These are phyloP conservation scores for Drosophila siamana DNA, from an alignment of 2,888 invertebrate species.

Conservation along the genomic window DNA sequence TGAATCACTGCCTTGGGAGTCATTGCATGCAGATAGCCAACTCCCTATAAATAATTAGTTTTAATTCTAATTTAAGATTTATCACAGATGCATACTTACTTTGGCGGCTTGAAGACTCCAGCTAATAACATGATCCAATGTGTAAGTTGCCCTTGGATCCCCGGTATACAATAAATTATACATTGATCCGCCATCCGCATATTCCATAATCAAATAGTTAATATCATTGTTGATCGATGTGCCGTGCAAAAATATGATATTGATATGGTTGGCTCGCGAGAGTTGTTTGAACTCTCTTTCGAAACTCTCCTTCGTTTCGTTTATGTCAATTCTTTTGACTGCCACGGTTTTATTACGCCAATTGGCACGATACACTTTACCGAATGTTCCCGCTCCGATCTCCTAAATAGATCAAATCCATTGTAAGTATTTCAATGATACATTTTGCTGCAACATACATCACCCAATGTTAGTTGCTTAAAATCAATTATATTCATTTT, in stretches of 20 bases:
- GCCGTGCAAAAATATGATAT: slow-evolving; percentile 54
- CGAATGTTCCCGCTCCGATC: slow-evolving; percentile 20
- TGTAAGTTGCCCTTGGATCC: slow-evolving; percentile 14
- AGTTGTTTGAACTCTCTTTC: slow-evolving; percentile 31
- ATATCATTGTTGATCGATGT: not conserved
- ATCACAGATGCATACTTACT: slow-evolving; percentile 20
- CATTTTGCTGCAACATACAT: slow-evolving; percentile 11
- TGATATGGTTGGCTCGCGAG: slow-evolving; percentile 37
- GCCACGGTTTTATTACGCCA: slow-evolving; percentile 31
- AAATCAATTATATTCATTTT: slow-evolving; percentile 33
- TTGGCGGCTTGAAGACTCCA: slow-evolving; percentile 51
- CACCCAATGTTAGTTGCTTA: slow-evolving; percentile 3
- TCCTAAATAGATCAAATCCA: slow-evolving; percentile 4
- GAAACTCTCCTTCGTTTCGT: not conserved
- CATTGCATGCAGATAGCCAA: slow-evolving; percentile 47
- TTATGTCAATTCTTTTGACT: slow-evolving; percentile 22
- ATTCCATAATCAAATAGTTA: slow-evolving; percentile 48
- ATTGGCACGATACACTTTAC: slow-evolving; percentile 12
- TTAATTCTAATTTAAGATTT: not conserved
- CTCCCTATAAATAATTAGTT: slow-evolving; percentile 34
- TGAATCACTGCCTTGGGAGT: slow-evolving; percentile 44
- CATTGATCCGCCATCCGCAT: slow-evolving; percentile 53
- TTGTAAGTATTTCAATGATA: not conserved
- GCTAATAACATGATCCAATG: slow-evolving; percentile 32
- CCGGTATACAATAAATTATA: slow-evolving; percentile 20